Conservation (phyloP, 2,888 invertebrate genomes). For the Seladonia tumulorum region DNA sequence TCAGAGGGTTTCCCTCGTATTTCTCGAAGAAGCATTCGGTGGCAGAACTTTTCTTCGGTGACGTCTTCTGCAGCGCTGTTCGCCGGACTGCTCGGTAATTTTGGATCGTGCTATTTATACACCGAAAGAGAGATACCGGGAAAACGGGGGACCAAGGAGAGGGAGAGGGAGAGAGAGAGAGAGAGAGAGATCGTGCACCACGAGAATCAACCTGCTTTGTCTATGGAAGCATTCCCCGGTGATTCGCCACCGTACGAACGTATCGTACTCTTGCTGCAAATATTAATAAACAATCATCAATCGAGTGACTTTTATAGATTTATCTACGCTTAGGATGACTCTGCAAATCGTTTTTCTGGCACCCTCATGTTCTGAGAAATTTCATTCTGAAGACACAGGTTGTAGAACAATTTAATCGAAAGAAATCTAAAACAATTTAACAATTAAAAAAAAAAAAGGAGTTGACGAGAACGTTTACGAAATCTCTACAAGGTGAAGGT, state of each 20-base stretch:
- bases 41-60: slow-evolving; percentile 52
- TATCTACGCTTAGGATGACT: background rate
- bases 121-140: slow-evolving; percentile 55
- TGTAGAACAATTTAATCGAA: background rate
- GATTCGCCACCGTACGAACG: slow-evolving; percentile 22
- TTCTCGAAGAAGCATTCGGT: slow-evolving; percentile 42
- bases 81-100: slow-evolving; percentile 73
- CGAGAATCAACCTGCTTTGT: slow-evolving; percentile 48
- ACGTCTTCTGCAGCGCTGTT: slow-evolving; percentile 67
- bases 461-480: background rate
- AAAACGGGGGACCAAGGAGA: slow-evolving; percentile 46
- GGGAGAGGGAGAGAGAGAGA: slow-evolving; percentile 8
- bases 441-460: background rate
- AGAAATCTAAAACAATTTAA: no score
- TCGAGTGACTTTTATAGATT: background rate
- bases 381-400: background rate
- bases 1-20: slow-evolving; percentile 21
- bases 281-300: background rate
- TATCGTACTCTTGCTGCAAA: slow-evolving; percentile 2
- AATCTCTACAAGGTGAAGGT: background rate
- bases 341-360: background rate
- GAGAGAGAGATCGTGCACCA: slow-evolving; percentile 32
- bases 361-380: background rate
- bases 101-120: slow-evolving; percentile 76
- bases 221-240: slow-evolving; percentile 46